Evolutionary conservation across 2,888 invertebrate species (phyloP), one percentile per base, ranked within the genome.

Genomic region (Colostygia pectinataria): DNA sequence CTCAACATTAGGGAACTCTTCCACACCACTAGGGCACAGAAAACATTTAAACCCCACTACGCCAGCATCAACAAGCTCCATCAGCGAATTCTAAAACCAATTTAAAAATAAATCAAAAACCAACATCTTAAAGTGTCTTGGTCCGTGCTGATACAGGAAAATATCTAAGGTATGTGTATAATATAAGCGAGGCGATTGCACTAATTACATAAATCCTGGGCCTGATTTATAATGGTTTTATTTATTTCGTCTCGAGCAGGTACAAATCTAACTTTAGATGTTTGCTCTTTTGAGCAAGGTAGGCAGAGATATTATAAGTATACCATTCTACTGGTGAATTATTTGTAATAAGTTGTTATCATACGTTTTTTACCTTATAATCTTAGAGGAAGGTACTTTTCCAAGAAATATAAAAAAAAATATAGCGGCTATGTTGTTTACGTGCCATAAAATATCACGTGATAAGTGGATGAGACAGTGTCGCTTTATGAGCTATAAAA

Each of bases 31-130:
- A 0, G 93, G 92, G 60, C 93, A 92, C 1, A 95, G 80, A 53
- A 94, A 94, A 69, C 95, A 94, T 79, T 95, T 95, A 61, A 95
- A 93, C 1, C 95, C 95, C 20, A 94, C 92, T 0, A 94, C 94
- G 1, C 95, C 95, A 40, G 91, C 92, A 5, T 90, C 77, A 0
- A 94, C 85, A 52, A 95, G 77, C 5, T 89, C 83, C 24, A 78
- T 74, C 15, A 94, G 74, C 0, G 93, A 92, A 54, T 87, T 80
- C 93, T 93, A 69, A 25, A 78, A 77, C 49, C 38, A 31, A 48
- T 18, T 46, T 50, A 39, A 27, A 45, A 3, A 36, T 32, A 24
- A 38, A 39, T 41, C 20, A 23, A 25, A 1, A 48, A 38, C n/a
- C 9, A 39, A 44, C 24, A 41, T 10, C 28, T 15, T 25, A 24